A percentile compares a stretch with the other conserved stretches of the same genome.
Conservation (phyloP, 1,140 invertebrate genomes). For the Eubasilissa regina region DNA sequence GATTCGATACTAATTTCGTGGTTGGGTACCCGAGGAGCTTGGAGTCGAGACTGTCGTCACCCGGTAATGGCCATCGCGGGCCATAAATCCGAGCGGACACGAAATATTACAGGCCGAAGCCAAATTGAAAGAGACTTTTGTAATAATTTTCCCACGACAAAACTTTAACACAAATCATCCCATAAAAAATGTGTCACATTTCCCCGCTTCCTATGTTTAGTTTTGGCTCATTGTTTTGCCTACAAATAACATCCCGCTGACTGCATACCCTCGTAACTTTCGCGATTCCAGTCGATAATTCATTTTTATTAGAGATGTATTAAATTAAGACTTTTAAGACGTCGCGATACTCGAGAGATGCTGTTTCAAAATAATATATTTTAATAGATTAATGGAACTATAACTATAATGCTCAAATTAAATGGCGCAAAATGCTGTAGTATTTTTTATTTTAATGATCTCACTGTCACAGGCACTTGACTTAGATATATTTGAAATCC, state of each 20-base stretch:
- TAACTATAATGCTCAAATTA: no score
- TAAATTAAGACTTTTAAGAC: conserved; percentile 15
- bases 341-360: not conserved
- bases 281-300: conserved; percentile 27
- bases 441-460: no score
- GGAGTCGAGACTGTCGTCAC: conserved; percentile 30
- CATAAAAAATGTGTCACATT: conserved; percentile 51
- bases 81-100: conserved; percentile 47
- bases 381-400: no score
- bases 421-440: no score
- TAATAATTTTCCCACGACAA: conserved; percentile 53
- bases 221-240: conserved; percentile 47
- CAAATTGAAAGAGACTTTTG: conserved; percentile 59
- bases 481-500: no score
- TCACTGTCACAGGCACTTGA: no score
- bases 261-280: conserved; percentile 27
- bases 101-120: conserved; percentile 53
- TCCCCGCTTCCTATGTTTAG: conserved; percentile 43
- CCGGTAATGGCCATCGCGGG: conserved; percentile 39
- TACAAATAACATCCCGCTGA: conserved; percentile 46
- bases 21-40: no score
- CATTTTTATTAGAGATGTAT: conserved; percentile 32
- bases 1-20: no score
- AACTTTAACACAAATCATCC: conserved; percentile 56
- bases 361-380: no score